Conservation (phyloP, 2,113 vertebrate genomes). For the Rynchops niger region DNA sequence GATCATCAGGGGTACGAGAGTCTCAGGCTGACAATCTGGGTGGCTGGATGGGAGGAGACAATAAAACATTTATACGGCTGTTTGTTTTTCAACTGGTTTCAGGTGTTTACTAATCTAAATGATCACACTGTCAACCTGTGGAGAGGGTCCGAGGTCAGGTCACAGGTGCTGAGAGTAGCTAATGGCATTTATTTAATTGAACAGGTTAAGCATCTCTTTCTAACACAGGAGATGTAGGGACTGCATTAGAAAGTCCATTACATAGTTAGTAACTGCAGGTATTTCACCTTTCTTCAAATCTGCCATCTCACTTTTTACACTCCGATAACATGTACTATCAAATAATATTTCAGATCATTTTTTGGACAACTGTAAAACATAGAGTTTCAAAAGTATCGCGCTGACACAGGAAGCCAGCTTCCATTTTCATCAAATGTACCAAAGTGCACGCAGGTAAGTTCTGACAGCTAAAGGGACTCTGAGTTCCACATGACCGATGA, state of each 20-base stretch:
- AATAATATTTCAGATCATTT: not conserved
- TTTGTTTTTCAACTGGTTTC: not conserved
- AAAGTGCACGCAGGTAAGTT: not conserved
- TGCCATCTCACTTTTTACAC: not conserved
- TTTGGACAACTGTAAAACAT: not conserved
- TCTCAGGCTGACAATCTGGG: not conserved
- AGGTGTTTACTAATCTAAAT: not conserved
- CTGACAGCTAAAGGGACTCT: not conserved
- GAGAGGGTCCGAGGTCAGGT: not conserved
- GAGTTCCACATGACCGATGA: not conserved
- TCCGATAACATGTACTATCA: not conserved
- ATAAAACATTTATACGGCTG: fast-evolving
- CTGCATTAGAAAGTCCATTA: not conserved
- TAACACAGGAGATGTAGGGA: not conserved
- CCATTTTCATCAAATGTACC: not conserved
- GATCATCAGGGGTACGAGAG: fast-evolving
- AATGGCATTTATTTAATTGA: not conserved
- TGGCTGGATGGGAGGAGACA: not conserved
- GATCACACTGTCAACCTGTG: not conserved
- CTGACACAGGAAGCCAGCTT: not conserved
- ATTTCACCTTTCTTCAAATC: not conserved
- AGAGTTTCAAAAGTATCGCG: not conserved
- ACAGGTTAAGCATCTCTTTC: not conserved
- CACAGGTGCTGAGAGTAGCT: not conserved
- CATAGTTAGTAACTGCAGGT: not conserved